Evolutionary conservation across 2,113 vertebrate species (phyloP), one percentile per base, ranked within the genome.

Genomic region (Oncorhynchus clarkii): DNA sequence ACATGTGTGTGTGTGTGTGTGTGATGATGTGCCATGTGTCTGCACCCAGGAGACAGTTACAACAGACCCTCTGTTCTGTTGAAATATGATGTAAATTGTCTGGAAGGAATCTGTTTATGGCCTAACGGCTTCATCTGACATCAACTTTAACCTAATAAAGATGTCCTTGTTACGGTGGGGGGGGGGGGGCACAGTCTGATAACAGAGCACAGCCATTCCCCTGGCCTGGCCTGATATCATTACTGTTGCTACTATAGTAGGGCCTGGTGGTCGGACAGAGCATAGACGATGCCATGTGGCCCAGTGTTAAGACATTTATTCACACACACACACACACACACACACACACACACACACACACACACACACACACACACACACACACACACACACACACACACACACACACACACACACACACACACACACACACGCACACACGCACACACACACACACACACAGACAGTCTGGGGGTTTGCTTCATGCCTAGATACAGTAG

Each of bases 111-210:
- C 81, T 75, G 77, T 86, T 84, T 82, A 70, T 67, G 74, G 62
- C 29, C 31, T n/a, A 6, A 11, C 16, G 51, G 74, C 48, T 64
- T 79, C 31, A 71, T 82, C 78, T 34, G 73, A 82, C 59, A 59
- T 73, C 34, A 78, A 78, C 51, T 45, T 71, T 83, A 83, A 83
- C 78, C 65, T 73, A 78, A 84, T 84, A 84, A 78, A 78, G 69
- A 70, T 66, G 70, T 74, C 62, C 80, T 81, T 77, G 68, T 84
- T 84, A 79, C 22, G 14, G 13, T 0, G 49, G n/a, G 89, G 48
- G 3, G 13, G 4, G 14, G 64, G 80, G 78, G 22, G 59, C 62
- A 62, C 65, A 77, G 59, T 14, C 54, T 18, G 54, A 14, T 18
- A 20, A 20, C 54, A 57, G 18, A 57, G 18, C 54, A 45, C 39